Percentiles rank a stretch among this genome's conserved stretches.
Conservation (phyloP, 2,113 vertebrate species). For the Sapajus apella region DNA sequence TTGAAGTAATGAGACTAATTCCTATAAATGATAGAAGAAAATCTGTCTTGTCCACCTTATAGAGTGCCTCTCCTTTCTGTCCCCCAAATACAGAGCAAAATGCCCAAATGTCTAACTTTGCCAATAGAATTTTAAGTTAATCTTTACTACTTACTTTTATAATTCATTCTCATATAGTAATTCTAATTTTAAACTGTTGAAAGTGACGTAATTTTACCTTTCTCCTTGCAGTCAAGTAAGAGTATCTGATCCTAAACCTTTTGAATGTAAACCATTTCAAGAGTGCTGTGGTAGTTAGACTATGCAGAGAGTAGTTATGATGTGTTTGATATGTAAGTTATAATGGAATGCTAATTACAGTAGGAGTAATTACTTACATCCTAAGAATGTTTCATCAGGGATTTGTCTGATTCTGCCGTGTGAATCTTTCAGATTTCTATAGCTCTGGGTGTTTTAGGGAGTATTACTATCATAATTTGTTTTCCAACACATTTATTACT, state of each 20-base stretch:
- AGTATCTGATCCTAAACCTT: background rate
- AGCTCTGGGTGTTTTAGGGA: background rate
- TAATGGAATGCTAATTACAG: background rate
- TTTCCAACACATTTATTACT: background rate
- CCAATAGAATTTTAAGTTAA: conserved; percentile 28
- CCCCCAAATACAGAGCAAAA: background rate
- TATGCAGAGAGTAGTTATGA: background rate
- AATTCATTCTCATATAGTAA: background rate
- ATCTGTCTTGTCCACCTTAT: background rate
- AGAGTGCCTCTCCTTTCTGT: background rate
- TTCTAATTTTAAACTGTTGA: conserved; percentile 32
- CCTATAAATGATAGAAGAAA: background rate
- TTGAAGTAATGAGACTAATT: background rate
- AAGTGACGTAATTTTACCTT: background rate
- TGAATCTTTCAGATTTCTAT: background rate
- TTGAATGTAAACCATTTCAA: conserved; percentile 2
- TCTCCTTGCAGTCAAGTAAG: conserved; percentile 39
- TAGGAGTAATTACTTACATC: background rate
- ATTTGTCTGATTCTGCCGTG: background rate
- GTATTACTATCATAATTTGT: conserved; percentile 25
- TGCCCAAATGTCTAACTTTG: conserved; percentile 23
- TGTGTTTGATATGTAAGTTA: background rate
- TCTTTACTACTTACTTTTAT: conserved; percentile 41
- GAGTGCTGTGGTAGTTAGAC: background rate
- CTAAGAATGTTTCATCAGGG: conserved; percentile 1